These are phyloP conservation scores for Steinernema khuongi DNA, from an alignment of 1,140 invertebrate species.

Conservation along the genomic window DNA sequence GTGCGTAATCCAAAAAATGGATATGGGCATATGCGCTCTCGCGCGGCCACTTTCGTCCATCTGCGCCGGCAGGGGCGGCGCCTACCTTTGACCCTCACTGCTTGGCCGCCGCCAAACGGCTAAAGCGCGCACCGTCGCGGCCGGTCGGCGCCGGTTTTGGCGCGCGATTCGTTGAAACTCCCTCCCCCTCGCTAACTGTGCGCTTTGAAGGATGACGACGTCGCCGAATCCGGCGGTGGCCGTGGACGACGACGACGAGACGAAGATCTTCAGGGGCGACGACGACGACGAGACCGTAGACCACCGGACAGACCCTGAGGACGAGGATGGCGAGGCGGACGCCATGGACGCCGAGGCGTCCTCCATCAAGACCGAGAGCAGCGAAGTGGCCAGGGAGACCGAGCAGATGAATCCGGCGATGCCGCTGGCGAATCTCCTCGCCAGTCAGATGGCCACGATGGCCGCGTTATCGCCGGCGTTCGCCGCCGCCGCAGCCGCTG, in stretches of 20 bases:
- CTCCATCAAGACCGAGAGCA: neutral
- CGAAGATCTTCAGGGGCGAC: constrained; percentile 1
- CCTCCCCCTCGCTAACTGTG: neutral
- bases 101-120: neutral
- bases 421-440: neutral
- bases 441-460: neutral
- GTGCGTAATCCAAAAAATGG: neutral
- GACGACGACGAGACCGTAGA: neutral
- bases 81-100: neutral
- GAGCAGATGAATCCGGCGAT: neutral
- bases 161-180: neutral
- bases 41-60: neutral
- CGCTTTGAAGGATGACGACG: neutral
- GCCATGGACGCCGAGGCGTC: neutral
- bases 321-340: neutral
- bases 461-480: neutral
- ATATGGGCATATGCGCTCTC: neutral
- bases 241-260: neutral
- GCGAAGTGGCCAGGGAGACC: constrained; percentile 9
- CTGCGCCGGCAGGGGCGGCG: neutral
- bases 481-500: neutral
- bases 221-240: neutral
- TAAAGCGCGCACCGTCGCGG: neutral
- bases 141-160: neutral
- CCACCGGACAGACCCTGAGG: neutral